phyloP scores from a whole-genome alignment of 2,888 invertebrate species.

The Megastigmus dorsalis region DNA sequence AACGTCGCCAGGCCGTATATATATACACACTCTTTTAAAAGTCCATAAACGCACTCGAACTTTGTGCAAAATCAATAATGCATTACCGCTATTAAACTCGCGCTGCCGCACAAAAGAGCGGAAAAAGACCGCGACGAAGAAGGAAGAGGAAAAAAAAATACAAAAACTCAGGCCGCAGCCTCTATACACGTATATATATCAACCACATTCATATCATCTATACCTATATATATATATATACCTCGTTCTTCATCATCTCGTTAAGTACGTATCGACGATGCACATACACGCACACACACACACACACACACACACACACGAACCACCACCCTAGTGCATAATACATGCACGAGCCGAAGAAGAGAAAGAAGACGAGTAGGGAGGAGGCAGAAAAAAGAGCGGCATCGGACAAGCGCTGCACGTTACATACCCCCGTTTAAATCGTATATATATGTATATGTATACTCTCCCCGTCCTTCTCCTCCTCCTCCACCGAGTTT shows the following conservation, averaged over 20 bases:
- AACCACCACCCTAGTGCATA: conserved; percentile 4
- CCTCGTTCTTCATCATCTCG: conserved; percentile 13
- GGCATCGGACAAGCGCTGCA: background rate
- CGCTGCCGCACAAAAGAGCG: background rate
- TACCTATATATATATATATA: background rate
- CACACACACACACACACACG: background rate
- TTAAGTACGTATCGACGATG: background rate
- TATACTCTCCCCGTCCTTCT: background rate
- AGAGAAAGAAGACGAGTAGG: background rate
- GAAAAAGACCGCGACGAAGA: background rate
- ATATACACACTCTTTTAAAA: conserved; percentile 9
- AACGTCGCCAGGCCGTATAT: too few relatives aligned
- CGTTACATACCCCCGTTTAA: background rate
- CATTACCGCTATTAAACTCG: conserved; percentile 13
- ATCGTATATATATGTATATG: too few relatives aligned
- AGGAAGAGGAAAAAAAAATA: background rate
- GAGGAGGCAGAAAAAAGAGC: background rate
- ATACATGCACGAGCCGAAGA: background rate
- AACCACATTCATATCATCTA: too few relatives aligned
- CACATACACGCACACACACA: background rate
- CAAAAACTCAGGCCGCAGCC: background rate
- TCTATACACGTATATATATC: too few relatives aligned
- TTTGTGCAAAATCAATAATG: conserved; percentile 40
- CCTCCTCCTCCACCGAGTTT: conserved; percentile 20
- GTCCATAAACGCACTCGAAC: conserved; percentile 8